Evolutionary conservation across 92 coral and sea anemone genomes (phyloP), one percentile per base, ranked within the genome.

Genomic region (Bergia puertoricense): DNA sequence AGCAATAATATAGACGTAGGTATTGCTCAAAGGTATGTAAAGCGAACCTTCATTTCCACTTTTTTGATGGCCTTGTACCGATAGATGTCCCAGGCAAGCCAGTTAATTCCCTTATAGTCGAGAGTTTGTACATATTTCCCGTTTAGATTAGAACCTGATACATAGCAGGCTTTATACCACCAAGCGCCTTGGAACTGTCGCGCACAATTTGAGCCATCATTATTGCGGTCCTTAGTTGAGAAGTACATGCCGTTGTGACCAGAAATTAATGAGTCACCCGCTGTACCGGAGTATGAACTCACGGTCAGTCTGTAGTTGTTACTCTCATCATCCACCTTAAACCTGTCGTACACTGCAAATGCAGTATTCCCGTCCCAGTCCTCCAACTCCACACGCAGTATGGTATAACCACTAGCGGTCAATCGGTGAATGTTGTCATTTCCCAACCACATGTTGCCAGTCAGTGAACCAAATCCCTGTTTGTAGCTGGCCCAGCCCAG

Each of bases 131-230:
- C 48, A 66, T 81, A 65, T 41, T 14, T n/a, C 23, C 74, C 85
- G 40, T 81, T 81, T 10, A 59, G 75, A 11, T 59, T 81, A 8
- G 85, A 65, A 16, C 85, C 85, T 5, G 0, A 0, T 2, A 0
- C 20, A 65, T 40, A 81, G n/a, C 85, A 81, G 9, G 50, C 4
- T n/a, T 65, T 81, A 43, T 81, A 81, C 85, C 85, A 81, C 85
- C 85, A 81, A 46, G 85, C 85, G 43, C 85, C 85, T 81, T 81
- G 41, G 56, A 5, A 81, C 38, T 0, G 1, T 2, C 2, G 5
- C n/a, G 48, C 54, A 23, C 85, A 81, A 68, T 5, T 0, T 39
- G 40, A 38, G 22, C 38, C 15, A 81, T 40, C 67, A 69, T 80
- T 80, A 18, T 80, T 59, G 2, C 83, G n/a, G 69, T 11, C 54